phyloP scores from a whole-genome alignment of 2,888 invertebrate genomes.

The Phragmatobia fuliginosa region DNA sequence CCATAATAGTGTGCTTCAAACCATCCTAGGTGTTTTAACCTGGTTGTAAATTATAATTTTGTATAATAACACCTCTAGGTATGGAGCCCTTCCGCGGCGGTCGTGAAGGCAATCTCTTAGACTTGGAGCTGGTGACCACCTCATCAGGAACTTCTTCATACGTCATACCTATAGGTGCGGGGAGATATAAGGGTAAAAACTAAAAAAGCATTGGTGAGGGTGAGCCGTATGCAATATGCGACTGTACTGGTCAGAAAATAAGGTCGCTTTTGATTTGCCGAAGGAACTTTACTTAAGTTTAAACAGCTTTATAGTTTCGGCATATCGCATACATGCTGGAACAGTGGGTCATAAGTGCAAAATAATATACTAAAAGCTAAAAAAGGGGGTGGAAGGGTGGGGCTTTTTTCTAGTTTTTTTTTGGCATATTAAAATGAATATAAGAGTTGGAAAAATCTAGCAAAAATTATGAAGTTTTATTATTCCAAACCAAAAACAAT shows the following conservation, averaged over 20 bases:
- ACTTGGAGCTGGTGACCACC: constrained; percentile 68
- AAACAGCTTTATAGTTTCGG: neutral
- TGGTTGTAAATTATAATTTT: constrained; percentile 77
- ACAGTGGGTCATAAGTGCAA: constrained; percentile 28
- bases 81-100: constrained; percentile 93
- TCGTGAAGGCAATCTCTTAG: constrained; percentile 87
- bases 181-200: constrained; percentile 48
- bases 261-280: neutral
- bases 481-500: neutral
- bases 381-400: constrained; percentile 21
- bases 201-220: constrained; percentile 34
- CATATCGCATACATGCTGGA: constrained; percentile 39
- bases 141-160: constrained; percentile 92
- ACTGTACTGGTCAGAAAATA: neutral
- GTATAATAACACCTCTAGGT: constrained; percentile 83
- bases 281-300: neutral
- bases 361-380: constrained; percentile 31
- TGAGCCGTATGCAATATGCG: constrained; percentile 31
- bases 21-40: constrained; percentile 55
- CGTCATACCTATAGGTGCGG: constrained; percentile 88
- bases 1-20: neutral
- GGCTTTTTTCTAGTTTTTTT: constrained; percentile 14
- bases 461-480: neutral
- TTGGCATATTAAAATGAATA: neutral
- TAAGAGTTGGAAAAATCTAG: neutral